These are phyloP conservation scores for Rhingia campestris DNA, from an alignment of 2,888 invertebrate genomes.

Conservation along the genomic window DNA sequence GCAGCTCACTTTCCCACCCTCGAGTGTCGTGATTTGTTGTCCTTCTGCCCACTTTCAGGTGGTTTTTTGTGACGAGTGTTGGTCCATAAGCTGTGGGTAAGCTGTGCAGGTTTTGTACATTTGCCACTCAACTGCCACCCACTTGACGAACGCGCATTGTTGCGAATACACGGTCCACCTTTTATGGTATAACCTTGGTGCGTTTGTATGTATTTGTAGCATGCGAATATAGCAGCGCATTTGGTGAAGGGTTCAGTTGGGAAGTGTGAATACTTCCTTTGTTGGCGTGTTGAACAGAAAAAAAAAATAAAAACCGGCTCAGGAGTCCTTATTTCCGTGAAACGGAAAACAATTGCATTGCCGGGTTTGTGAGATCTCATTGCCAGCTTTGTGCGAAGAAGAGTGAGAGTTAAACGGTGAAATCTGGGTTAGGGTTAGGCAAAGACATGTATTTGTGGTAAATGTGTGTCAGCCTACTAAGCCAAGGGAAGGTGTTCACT, in stretches of 20 bases:
- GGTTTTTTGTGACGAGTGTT: conserved; percentile 32
- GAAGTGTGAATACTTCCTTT: conserved; percentile 66
- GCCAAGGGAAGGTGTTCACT: neutral
- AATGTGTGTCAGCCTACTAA: conserved; percentile 39
- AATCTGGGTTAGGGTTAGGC: conserved; percentile 67
- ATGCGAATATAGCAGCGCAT: conserved; percentile 33
- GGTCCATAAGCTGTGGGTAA: conserved; percentile 11
- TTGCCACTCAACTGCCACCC: neutral
- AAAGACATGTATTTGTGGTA: conserved; percentile 59
- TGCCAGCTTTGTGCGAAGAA: conserved; percentile 28
- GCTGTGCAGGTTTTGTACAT: conserved; percentile 7
- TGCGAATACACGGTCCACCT: conserved; percentile 49
- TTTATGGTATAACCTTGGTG: conserved; percentile 65
- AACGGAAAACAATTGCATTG: conserved; percentile 65
- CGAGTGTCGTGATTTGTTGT: conserved; percentile 44
- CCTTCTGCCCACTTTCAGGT: conserved; percentile 34
- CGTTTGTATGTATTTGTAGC: conserved; percentile 17
- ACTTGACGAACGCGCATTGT: conserved; percentile 31
- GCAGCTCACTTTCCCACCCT: conserved; percentile 36
- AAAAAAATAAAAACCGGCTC: conserved; percentile 44
- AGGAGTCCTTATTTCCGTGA: conserved; percentile 65
- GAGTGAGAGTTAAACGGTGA: conserved; percentile 59
- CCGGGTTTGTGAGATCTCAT: conserved; percentile 34
- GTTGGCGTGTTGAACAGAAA: conserved; percentile 52
- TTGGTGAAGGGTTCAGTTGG: neutral